phyloP scores from a whole-genome alignment of 2,113 vertebrate genomes.

The Phyllostomus hastatus region DNA sequence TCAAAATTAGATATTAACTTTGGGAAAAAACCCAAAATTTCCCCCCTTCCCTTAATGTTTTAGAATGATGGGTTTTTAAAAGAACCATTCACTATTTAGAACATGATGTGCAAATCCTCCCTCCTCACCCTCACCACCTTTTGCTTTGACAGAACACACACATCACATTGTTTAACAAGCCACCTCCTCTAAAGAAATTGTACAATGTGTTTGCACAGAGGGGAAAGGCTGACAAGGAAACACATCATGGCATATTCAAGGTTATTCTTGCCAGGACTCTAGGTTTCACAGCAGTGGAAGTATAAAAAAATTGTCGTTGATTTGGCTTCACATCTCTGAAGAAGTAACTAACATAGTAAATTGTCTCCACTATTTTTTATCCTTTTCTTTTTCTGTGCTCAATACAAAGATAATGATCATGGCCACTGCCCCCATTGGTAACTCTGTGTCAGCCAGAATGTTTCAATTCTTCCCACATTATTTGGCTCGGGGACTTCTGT shows the following conservation, averaged over 20 bases:
- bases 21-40: not conserved
- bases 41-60: accelerated
- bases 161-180: not conserved
- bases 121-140: not conserved
- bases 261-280: not conserved
- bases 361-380: not conserved
- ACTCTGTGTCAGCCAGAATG: not conserved
- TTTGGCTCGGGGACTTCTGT: conserved; percentile 39
- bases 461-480: conserved; percentile 26
- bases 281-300: not conserved
- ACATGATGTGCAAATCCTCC: not conserved
- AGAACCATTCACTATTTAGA: not conserved
- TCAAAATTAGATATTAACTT: not conserved
- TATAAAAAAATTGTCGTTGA: not conserved
- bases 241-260: not conserved
- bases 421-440: not conserved
- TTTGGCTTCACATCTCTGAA: not conserved
- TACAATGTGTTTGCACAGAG: not conserved
- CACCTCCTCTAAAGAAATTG: not conserved
- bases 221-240: not conserved
- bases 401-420: not conserved
- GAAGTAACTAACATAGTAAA: not conserved
- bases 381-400: not conserved
- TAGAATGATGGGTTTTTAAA: not conserved
- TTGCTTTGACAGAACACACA: not conserved